Percentiles rank a stretch among this genome's conserved stretches.
phyloP scores from a whole-genome alignment of 2,888 invertebrate species.

The Azorinus chamasolen region DNA sequence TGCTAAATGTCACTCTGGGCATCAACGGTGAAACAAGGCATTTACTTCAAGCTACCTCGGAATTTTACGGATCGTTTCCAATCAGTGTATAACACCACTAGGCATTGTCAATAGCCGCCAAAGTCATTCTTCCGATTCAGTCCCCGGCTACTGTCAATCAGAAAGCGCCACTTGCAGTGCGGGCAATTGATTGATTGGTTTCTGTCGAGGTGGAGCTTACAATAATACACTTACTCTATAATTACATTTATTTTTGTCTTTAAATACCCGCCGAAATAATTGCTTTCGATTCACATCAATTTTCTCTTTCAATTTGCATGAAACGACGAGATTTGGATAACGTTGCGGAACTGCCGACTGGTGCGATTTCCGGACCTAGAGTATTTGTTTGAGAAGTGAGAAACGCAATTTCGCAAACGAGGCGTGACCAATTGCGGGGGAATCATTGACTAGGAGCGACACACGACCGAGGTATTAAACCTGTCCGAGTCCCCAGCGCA shows the following conservation, averaged over 20 bases:
- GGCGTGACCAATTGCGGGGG: slow-evolving; percentile 54
- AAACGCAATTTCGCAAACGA: slow-evolving; percentile 31
- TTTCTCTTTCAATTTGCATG: slow-evolving; percentile 47
- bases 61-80: slow-evolving; percentile 9
- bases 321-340: slow-evolving; percentile 35
- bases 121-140: slow-evolving; percentile 29
- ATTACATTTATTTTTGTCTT: slow-evolving; percentile 52
- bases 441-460: slow-evolving; percentile 15
- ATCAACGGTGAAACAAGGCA: no score
- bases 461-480: slow-evolving; percentile 1
- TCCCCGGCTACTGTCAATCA: slow-evolving; percentile 50
- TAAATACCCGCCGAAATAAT: slow-evolving; percentile 54
- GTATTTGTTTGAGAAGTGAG: slow-evolving; percentile 40
- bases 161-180: slow-evolving; percentile 24
- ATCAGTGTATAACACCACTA: slow-evolving; percentile 45
- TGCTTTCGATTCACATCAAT: slow-evolving; percentile 53
- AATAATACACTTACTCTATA: slow-evolving; percentile 41
- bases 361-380: slow-evolving; percentile 49
- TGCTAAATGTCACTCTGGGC: no score
- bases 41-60: no score
- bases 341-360: slow-evolving; percentile 22
- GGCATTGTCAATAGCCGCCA: slow-evolving; percentile 24
- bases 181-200: slow-evolving; percentile 58
- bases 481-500: neutral
- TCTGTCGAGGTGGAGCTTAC: slow-evolving; percentile 48